Conservation (phyloP, 2,797 vertebrate genomes). For the Cynopterus sphinx region DNA sequence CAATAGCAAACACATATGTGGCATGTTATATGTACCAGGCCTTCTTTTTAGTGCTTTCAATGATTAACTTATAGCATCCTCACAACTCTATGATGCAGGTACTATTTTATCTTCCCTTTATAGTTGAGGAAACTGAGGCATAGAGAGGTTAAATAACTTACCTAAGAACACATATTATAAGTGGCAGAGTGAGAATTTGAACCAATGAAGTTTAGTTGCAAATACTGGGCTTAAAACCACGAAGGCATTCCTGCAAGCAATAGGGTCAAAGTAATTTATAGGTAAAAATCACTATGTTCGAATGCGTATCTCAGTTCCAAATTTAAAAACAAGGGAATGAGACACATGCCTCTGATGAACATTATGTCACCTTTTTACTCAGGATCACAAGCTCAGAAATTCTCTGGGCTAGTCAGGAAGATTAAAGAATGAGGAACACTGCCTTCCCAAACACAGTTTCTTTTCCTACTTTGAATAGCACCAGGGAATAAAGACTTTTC, state of each 20-base stretch:
- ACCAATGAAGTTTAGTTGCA: background rate
- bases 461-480: background rate
- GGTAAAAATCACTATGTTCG: background rate
- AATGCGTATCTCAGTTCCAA: background rate
- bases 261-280: background rate
- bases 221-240: background rate
- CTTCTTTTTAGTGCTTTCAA: background rate
- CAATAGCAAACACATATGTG: background rate
- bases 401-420: background rate
- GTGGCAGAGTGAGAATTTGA: background rate
- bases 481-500: background rate
- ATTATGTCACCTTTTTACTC: background rate
- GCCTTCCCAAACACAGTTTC: background rate
- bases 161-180: background rate
- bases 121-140: background rate
- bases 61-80: background rate
- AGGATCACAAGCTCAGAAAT: background rate
- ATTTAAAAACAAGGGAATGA: background rate
- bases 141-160: background rate
- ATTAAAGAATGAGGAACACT: background rate
- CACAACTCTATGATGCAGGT: background rate
- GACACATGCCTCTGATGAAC: background rate
- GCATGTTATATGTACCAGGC: background rate
- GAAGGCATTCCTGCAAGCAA: background rate
- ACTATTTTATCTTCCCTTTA: background rate